Evolutionary conservation across 2,888 invertebrate species (phyloP), one percentile per base, ranked within the genome.

Genomic region (Apamea sordens): DNA sequence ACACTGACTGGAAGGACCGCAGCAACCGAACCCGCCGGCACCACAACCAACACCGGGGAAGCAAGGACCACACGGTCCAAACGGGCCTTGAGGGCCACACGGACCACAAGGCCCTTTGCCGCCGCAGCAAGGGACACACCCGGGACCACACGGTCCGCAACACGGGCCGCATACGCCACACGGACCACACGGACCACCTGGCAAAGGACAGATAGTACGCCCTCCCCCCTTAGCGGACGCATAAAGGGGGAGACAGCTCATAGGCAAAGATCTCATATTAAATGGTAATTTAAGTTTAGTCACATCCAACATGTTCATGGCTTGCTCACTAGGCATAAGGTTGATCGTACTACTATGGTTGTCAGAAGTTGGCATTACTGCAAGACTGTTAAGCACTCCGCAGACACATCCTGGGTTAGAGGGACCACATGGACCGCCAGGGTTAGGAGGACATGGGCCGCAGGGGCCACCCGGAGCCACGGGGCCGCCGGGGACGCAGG

Each of bases 161-260:
- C 70, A 94, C 0, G 93, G 93, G 0, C 92, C 91, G 41, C 92
- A 64, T 91, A 92, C 0, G 92, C 91, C 88, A 28, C 91, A 93
- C 0, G 90, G 24, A 15, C 24, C 92, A 61, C 93, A 93, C 0
- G 93, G 93, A 0, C 92, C 91, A 44, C 91, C 24, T n/a, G 47
- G 32, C 24, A 69, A 18, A 28, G 47, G 11, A 18, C 15, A 13
- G 8, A 8, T 18, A n/a, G 6, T 13, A 64, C 21, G 2, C 7
- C 63, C 32, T 18, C 32, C 32, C 1, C 47, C 47, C 10, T 65
- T 71, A 28, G 24, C 56, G 0, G 79, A 5, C 0, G 77, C 11
- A 61, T 50, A 24, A 5, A 78, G 59, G 0, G 82, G 73, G 7
- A 83, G 64, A 44, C 78, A 70, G 32, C 53, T 68, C 83, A 83